These are phyloP conservation scores for Lophotriccus pileatus DNA, from an alignment of 2,797 vertebrate species.

Conservation along the genomic window DNA sequence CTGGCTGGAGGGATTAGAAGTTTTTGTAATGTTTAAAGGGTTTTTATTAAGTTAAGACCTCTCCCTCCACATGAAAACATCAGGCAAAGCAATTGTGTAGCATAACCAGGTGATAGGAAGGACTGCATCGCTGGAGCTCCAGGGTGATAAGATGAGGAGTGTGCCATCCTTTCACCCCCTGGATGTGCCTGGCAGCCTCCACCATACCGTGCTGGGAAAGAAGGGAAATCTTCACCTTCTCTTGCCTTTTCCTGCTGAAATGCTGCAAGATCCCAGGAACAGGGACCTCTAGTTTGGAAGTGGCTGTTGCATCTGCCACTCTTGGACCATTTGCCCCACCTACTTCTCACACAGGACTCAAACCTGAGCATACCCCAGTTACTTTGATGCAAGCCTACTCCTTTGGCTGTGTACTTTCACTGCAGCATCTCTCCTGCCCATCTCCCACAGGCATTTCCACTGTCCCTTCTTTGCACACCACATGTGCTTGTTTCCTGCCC, in stretches of 20 bases:
- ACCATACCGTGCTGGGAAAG: not conserved
- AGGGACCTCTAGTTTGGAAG: not conserved
- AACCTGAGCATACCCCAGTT: not conserved
- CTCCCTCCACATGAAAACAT: not conserved
- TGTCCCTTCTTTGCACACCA: fast-evolving
- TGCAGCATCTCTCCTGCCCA: not conserved
- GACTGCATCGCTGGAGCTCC: not conserved
- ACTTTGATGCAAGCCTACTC: not conserved
- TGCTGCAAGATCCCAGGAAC: not conserved
- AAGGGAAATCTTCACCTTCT: not conserved
- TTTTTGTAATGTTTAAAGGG: not conserved
- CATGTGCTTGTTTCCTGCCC: fast-evolving
- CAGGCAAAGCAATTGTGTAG: not conserved
- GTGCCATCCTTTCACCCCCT: too few relatives aligned
- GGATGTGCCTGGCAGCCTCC: not conserved
- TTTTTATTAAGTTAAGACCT: not conserved
- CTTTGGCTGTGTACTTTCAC: not conserved
- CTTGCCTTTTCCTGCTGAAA: not conserved
- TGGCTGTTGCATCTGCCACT: not conserved
- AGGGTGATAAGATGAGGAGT: fast-evolving
- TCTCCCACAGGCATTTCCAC: not conserved
- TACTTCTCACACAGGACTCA: not conserved
- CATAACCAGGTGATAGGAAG: not conserved
- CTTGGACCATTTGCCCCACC: not conserved
- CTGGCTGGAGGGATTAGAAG: not conserved